Conservation (phyloP, 2,888 invertebrate species). For the Venusia cambrica region DNA sequence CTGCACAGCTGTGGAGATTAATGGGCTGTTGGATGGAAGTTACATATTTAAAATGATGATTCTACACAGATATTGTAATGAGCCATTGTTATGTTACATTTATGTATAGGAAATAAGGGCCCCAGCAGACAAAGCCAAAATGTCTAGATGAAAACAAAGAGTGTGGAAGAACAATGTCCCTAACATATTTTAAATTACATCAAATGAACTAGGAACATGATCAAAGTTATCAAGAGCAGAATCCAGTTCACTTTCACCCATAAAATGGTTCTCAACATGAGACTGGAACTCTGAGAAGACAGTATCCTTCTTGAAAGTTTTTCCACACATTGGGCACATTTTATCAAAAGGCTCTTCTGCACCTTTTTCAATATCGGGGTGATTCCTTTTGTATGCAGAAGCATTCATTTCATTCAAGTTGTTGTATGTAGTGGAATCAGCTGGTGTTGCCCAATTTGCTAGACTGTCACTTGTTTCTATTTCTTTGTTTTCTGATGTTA, state of each 20-base stretch:
- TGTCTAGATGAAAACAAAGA: too few relatives aligned
- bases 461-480: constrained; percentile 74
- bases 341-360: constrained; percentile 62
- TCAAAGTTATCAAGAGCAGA: constrained; percentile 79
- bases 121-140: too few relatives aligned
- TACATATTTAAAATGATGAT: too few relatives aligned
- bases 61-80: too few relatives aligned
- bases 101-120: too few relatives aligned
- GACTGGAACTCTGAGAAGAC: constrained; percentile 84
- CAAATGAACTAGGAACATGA: constrained; percentile 65
- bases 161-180: not conserved
- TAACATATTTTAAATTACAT: constrained; percentile 42
- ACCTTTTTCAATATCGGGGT: constrained; percentile 41
- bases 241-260: constrained; percentile 78
- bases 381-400: constrained; percentile 51
- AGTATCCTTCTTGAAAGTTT: constrained; percentile 79
- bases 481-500: constrained; percentile 66
- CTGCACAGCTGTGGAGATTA: too few relatives aligned
- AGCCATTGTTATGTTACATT: too few relatives aligned
- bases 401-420: constrained; percentile 58
- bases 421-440: constrained; percentile 63
- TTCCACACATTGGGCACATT: constrained; percentile 89
- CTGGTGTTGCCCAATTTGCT: constrained; percentile 70
- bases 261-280: constrained; percentile 90
- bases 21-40: too few relatives aligned